A percentile compares a stretch with the other conserved stretches of the same genome.
Evolutionary conservation across 2,113 vertebrate species (phyloP).

Genomic region (Saccopteryx leptura): DNA sequence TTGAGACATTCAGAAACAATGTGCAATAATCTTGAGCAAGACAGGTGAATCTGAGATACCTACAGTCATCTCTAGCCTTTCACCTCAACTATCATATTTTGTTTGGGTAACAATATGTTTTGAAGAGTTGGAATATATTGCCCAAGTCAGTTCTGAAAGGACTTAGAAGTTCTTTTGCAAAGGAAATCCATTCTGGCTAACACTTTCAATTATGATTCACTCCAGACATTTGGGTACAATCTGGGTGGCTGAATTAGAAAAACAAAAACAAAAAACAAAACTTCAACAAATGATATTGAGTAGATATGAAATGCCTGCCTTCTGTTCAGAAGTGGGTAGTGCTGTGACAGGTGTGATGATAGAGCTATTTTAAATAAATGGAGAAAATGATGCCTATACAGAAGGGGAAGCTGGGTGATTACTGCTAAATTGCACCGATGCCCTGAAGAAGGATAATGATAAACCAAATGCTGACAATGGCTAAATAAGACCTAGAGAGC

Average conservation of each 20-base stretch:
- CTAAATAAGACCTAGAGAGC: background rate
- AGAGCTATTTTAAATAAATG: background rate
- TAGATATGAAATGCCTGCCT: background rate
- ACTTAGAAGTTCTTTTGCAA: background rate
- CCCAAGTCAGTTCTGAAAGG: conserved; percentile 5
- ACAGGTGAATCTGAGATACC: background rate
- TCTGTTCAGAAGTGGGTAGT: background rate
- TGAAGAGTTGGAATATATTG: background rate
- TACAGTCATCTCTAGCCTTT: background rate
- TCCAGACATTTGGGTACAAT: background rate
- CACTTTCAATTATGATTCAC: background rate
- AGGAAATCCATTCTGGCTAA: background rate
- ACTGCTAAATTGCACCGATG: background rate
- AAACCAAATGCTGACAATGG: background rate
- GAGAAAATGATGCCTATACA: background rate
- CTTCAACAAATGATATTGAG: background rate
- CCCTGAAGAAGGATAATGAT: background rate
- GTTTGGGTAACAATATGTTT: background rate
- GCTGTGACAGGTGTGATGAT: background rate
- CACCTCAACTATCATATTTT: background rate
- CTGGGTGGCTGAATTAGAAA: background rate
- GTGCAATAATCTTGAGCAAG: background rate
- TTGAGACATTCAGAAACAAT: background rate
- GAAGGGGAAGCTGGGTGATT: background rate
- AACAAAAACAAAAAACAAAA: no score